Conservation (phyloP, 2,888 invertebrate genomes). For the Marasmarcha lunaedactyla region DNA sequence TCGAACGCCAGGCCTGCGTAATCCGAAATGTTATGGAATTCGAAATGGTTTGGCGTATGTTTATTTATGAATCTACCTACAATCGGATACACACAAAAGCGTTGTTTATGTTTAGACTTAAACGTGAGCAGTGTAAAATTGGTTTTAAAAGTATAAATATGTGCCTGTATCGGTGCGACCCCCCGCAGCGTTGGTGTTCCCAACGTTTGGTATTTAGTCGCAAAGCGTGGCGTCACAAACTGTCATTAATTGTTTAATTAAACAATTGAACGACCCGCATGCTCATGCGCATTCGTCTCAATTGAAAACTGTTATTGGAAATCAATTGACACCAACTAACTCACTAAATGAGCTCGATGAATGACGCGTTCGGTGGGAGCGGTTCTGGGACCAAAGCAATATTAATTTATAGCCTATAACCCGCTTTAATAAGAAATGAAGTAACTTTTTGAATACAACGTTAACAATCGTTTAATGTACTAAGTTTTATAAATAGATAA, state of each 20-base stretch:
- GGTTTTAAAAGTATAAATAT: no score
- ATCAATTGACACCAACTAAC: slow-evolving; percentile 53
- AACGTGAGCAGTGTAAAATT: no score
- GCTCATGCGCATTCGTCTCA: slow-evolving; percentile 55
- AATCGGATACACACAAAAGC: no score
- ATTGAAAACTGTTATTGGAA: slow-evolving; percentile 65
- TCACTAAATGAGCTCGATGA: slow-evolving; percentile 37
- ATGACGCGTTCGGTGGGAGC: slow-evolving; percentile 24
- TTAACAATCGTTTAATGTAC: no score
- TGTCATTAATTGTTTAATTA: slow-evolving; percentile 48
- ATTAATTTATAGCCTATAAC: no score
- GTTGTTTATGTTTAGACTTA: not conserved
- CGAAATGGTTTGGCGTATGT: not conserved
- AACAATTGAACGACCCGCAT: slow-evolving; percentile 61
- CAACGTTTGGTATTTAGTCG: slow-evolving; percentile 8
- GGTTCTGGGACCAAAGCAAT: no score
- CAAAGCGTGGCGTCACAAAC: slow-evolving; percentile 30
- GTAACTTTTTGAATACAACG: no score
- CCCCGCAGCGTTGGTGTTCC: slow-evolving; percentile 27
- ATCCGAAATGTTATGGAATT: no score
- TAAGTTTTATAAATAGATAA: no score
- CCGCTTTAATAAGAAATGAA: no score
- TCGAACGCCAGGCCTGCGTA: no score
- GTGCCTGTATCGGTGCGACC: slow-evolving; percentile 19
- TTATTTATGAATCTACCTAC: not conserved